Evolutionary conservation across 1,140 invertebrate species (phyloP).

Genomic region (Drosophila lowei): DNA sequence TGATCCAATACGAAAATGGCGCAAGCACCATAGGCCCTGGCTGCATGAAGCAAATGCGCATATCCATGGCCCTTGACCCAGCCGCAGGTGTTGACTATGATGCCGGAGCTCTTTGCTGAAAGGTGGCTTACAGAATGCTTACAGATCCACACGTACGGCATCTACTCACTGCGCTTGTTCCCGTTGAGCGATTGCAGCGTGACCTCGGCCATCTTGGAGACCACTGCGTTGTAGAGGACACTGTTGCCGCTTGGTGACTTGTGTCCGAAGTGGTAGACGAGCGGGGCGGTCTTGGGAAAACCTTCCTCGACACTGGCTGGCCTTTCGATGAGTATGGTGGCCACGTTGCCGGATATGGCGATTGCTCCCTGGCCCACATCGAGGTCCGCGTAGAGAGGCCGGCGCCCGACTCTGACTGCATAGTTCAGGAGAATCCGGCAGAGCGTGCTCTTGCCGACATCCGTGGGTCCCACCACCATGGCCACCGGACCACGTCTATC

Average conservation of each 20-base stretch:
- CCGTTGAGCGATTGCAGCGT: constrained; percentile 93
- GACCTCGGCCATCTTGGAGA: constrained; percentile 93
- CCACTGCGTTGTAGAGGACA: constrained; percentile 93
- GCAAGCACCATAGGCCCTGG: constrained; percentile 97
- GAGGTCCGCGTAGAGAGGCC: constrained; percentile 96
- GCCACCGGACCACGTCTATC: constrained; percentile 90
- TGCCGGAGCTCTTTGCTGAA: constrained; percentile 93
- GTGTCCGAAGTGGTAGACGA: constrained; percentile 98
- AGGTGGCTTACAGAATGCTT: not conserved
- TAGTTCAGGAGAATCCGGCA: constrained; percentile 96
- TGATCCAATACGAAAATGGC: constrained; percentile 98
- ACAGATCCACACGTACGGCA: not conserved
- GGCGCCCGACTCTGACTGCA: constrained; percentile 92
- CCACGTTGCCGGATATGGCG: constrained; percentile 95
- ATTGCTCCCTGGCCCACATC: constrained; percentile 98
- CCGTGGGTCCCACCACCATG: constrained; percentile 96
- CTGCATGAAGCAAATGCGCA: constrained; percentile 91
- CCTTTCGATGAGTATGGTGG: constrained; percentile 94
- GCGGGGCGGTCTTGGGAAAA: constrained; percentile 94
- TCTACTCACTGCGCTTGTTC: constrained; percentile 90
- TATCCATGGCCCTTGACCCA: constrained; percentile 97
- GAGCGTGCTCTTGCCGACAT: constrained; percentile 98
- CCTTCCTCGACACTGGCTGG: constrained; percentile 96
- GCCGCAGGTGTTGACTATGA: constrained; percentile 98
- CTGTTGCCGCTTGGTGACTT: constrained; percentile 90